A percentile compares a stretch with the other conserved stretches of the same genome.
These are phyloP conservation scores for Channa maculata DNA, from an alignment of 2,113 vertebrate species.

Conservation along the genomic window DNA sequence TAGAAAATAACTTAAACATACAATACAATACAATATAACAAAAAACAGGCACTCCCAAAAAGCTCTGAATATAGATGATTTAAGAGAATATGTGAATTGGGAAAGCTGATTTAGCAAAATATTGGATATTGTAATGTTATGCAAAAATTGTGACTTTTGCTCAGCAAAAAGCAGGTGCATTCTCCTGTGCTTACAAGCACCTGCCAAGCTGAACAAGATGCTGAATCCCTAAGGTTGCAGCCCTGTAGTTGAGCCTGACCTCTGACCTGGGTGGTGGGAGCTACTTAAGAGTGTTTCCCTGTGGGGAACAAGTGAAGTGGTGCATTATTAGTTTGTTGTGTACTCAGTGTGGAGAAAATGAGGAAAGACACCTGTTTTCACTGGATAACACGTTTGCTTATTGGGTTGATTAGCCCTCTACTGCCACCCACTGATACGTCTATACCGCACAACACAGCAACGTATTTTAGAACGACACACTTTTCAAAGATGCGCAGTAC, in stretches of 20 bases:
- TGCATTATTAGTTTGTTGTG: conserved; percentile 64
- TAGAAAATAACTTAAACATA: no score
- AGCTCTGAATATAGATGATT: conserved; percentile 7
- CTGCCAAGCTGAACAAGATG: conserved; percentile 32
- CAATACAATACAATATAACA: no score
- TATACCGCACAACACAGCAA: conserved; percentile 11
- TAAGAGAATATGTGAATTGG: background rate
- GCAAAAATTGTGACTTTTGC: background rate
- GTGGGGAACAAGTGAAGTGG: conserved; percentile 54
- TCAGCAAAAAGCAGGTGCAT: conserved; percentile 64
- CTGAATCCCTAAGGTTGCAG: conserved; percentile 41
- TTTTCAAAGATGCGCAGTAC: no score
- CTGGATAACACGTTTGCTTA: conserved; percentile 24
- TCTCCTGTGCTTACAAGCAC: conserved; percentile 22
- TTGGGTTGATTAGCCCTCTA: conserved; percentile 62
- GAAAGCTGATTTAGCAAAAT: background rate
- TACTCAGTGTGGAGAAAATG: conserved; percentile 36
- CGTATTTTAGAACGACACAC: background rate
- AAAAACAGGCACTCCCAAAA: background rate
- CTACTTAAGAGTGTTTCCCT: conserved; percentile 31
- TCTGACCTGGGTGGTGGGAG: conserved; percentile 59
- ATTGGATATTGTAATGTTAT: background rate
- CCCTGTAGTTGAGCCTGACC: conserved; percentile 60
- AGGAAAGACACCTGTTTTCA: conserved; percentile 74
- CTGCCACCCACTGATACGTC: conserved; percentile 67